phyloP scores from a whole-genome alignment of 1,140 invertebrate genomes.

The Zaprionus africanus region DNA sequence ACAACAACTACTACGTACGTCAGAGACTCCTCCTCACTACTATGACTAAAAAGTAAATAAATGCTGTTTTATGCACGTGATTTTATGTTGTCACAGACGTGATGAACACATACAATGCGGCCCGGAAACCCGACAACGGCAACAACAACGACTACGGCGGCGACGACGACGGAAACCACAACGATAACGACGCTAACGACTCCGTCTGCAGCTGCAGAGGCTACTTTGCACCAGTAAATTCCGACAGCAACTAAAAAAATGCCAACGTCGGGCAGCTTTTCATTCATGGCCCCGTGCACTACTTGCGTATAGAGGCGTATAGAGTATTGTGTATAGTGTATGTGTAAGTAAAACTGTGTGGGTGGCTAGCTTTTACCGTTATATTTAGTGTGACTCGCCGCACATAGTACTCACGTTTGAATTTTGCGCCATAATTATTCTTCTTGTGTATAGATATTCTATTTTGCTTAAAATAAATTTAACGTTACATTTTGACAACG shows the following conservation, averaged over 20 bases:
- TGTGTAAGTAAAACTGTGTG: conserved; percentile 21
- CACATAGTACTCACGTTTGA: conserved; percentile 41
- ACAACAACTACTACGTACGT: conserved; percentile 45
- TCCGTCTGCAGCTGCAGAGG: conserved; percentile 41
- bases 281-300: conserved; percentile 57
- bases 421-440: not conserved
- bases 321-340: not conserved
- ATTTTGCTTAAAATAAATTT: conserved; percentile 10
- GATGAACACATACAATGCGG: conserved; percentile 38
- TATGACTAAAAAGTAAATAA: conserved; percentile 64
- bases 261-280: conserved; percentile 44
- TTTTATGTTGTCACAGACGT: conserved; percentile 59
- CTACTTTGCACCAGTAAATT: conserved; percentile 75
- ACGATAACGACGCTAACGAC: conserved; percentile 11
- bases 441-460: not conserved
- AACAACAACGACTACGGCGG: not conserved
- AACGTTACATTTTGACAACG: conserved; percentile 25
- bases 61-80: conserved; percentile 70
- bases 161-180: conserved; percentile 33
- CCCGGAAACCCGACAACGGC: conserved; percentile 26
- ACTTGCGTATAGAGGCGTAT: not conserved
- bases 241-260: conserved; percentile 68
- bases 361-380: conserved; percentile 45
- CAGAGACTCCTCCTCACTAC: conserved; percentile 18
- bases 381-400: not conserved